phyloP scores from a whole-genome alignment of 2,888 invertebrate species.

The Horisme vitalbata region DNA sequence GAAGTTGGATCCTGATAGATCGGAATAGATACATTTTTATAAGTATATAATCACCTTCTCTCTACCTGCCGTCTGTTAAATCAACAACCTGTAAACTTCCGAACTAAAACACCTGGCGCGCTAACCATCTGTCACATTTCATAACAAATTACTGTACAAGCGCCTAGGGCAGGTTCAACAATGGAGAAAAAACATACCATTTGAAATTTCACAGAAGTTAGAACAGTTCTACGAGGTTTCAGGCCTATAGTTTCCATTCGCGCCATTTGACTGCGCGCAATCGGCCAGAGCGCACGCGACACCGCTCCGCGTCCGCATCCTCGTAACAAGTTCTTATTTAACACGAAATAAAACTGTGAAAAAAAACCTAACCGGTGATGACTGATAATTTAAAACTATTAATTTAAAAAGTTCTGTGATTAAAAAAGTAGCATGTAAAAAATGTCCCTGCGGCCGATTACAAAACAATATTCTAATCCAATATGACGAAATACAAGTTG shows the following conservation, averaged over 20 bases:
- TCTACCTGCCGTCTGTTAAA: too few species aligned
- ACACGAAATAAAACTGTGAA: constrained; percentile 10
- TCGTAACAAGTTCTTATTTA: constrained; percentile 14
- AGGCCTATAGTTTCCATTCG: neutral
- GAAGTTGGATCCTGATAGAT: too few species aligned
- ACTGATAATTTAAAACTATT: constrained; percentile 17
- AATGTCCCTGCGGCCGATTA: constrained; percentile 66
- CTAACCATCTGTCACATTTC: constrained; percentile 4
- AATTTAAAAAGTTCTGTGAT: constrained; percentile 42
- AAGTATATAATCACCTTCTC: too few species aligned
- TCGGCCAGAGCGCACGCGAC: constrained; percentile 10
- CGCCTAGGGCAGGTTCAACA: neutral
- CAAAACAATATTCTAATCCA: constrained; percentile 62
- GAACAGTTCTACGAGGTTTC: too few species aligned
- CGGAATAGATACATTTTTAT: too few species aligned
- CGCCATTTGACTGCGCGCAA: constrained; percentile 28
- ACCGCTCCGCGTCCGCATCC: too few species aligned
- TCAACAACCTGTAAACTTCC: too few species aligned
- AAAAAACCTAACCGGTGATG: constrained; percentile 29
- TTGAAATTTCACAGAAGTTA: too few species aligned
- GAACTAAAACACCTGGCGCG: constrained; percentile 6
- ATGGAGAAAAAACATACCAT: constrained; percentile 21
- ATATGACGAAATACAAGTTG: constrained; percentile 82
- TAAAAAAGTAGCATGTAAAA: constrained; percentile 29
- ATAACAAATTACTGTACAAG: constrained; percentile 1